Evolutionary conservation across 2,888 invertebrate genomes (phyloP).

Genomic region (Heliconius sara): DNA sequence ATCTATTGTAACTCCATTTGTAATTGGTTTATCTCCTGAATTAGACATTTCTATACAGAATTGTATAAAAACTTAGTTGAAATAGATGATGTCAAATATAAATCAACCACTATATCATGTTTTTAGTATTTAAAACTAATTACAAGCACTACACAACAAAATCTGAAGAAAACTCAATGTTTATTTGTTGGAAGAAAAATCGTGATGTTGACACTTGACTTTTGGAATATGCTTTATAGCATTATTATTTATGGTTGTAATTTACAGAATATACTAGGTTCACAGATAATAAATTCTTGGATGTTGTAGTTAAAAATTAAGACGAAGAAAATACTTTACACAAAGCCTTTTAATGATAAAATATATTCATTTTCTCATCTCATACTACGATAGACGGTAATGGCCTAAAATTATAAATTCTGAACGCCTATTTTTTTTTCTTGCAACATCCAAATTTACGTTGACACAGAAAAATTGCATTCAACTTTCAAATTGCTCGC

Average conservation of each 20-base stretch:
- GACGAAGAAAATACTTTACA: too few relatives aligned
- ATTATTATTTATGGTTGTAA: too few relatives aligned
- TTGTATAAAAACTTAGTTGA: neutral
- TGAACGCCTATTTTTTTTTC: neutral
- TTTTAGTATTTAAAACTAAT: neutral
- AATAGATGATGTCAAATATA: constrained; percentile 16
- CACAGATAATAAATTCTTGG: neutral
- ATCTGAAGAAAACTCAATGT: neutral
- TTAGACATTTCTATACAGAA: constrained; percentile 60
- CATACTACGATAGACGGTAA: neutral
- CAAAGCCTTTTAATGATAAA: neutral
- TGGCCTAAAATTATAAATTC: neutral
- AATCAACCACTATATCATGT: neutral
- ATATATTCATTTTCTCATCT: neutral
- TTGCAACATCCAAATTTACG: neutral
- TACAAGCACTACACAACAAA: neutral
- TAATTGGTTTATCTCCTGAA: constrained; percentile 62
- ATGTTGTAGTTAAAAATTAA: too few relatives aligned
- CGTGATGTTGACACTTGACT: constrained; percentile 7
- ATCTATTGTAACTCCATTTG: constrained; percentile 65
- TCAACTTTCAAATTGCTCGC: constrained; percentile 18
- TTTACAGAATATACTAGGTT: too few relatives aligned
- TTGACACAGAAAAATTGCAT: constrained; percentile 2
- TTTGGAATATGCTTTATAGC: too few relatives aligned
- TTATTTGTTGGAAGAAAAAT: neutral